Evolutionary conservation across 2,113 vertebrate species (phyloP).

Genomic region (Prinia subflava): DNA sequence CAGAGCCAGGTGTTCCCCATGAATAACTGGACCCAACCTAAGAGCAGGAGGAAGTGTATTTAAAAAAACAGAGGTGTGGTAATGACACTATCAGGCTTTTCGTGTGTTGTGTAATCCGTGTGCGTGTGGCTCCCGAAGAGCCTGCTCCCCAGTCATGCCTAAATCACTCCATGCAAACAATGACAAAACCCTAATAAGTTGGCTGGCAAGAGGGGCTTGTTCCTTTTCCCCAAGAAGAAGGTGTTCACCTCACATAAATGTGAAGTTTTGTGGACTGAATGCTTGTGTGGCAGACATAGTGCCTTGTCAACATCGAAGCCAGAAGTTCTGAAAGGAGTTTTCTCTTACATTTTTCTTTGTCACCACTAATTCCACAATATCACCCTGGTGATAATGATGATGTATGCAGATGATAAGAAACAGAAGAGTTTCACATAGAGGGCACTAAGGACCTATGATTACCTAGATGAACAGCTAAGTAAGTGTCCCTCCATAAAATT

Average conservation of each 20-base stretch:
- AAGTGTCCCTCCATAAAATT: background rate
- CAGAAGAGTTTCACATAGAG: background rate
- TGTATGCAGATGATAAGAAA: background rate
- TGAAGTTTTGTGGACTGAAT: background rate
- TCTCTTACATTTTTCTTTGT: background rate
- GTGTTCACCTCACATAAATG: background rate
- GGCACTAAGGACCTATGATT: background rate
- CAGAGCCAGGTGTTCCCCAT: background rate
- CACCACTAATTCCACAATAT: background rate
- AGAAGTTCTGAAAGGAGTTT: background rate
- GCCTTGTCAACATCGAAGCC: background rate
- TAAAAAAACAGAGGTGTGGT: slow-evolving; percentile 44
- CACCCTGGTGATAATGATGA: background rate
- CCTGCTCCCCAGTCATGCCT: background rate
- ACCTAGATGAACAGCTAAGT: background rate
- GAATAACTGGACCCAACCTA: slow-evolving; percentile 40
- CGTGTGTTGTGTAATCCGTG: background rate
- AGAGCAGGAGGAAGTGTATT: slow-evolving; percentile 36
- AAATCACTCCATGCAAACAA: background rate
- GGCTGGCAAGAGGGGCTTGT: background rate
- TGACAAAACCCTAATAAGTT: background rate
- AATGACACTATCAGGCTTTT: background rate
- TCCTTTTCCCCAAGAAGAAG: background rate
- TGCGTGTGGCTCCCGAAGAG: background rate
- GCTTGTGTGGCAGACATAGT: background rate